A percentile compares a stretch with the other conserved stretches of the same genome.
These are phyloP conservation scores for Shinisaurus crocodilurus DNA, from an alignment of 2,113 vertebrate genomes.

Conservation along the genomic window DNA sequence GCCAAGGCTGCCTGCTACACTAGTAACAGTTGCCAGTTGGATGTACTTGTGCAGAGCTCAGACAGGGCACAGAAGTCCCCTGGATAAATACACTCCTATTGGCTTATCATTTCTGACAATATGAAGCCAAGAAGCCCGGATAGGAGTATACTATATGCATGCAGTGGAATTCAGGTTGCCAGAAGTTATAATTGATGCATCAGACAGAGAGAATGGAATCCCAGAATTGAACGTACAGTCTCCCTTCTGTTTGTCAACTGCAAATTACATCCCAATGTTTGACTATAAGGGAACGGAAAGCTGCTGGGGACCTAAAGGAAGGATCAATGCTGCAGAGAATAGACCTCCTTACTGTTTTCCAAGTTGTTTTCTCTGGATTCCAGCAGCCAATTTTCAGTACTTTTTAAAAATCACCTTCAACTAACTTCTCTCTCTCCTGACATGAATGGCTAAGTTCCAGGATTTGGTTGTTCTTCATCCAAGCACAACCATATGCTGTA, in stretches of 20 bases:
- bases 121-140: background rate
- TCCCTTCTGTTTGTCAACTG: slow-evolving; percentile 61
- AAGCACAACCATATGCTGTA: background rate
- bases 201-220: slow-evolving; percentile 19
- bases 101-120: background rate
- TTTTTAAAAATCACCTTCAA: slow-evolving; percentile 59
- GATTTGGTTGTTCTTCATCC: background rate
- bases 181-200: slow-evolving; percentile 52
- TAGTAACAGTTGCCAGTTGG: too few species aligned
- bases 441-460: background rate
- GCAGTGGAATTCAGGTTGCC: slow-evolving; percentile 31
- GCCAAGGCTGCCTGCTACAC: background rate
- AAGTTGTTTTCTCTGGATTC: slow-evolving; percentile 38
- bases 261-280: slow-evolving; percentile 62
- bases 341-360: slow-evolving; percentile 34
- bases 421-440: slow-evolving; percentile 36
- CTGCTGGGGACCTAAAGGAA: slow-evolving; percentile 33
- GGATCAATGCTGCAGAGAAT: slow-evolving; percentile 60
- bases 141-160: background rate
- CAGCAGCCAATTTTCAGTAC: slow-evolving; percentile 46
- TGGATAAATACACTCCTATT: background rate
- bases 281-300: slow-evolving; percentile 57
- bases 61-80: background rate
- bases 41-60: background rate
- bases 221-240: slow-evolving; percentile 30